Conservation (phyloP, 1,140 invertebrate species). For the Lordiphosa stackelbergi region DNA sequence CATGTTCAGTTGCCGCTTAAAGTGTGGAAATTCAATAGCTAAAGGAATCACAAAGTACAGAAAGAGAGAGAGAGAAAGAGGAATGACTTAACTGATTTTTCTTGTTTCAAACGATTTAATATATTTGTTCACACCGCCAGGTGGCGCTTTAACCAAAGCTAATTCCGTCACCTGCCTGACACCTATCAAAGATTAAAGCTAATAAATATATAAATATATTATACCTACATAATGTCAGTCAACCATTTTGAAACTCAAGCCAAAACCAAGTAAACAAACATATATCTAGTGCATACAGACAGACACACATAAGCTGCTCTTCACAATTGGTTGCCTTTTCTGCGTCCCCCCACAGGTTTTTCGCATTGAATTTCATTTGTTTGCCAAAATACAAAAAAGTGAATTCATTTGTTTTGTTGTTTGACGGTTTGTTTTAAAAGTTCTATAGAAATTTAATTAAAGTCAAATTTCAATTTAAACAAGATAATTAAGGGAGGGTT, state of each 20-base stretch:
- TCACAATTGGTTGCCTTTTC: constrained; percentile 58
- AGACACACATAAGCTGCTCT: constrained; percentile 21
- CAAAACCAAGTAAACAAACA: constrained; percentile 39
- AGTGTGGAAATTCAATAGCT: constrained; percentile 22
- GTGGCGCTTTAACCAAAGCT: too few species aligned
- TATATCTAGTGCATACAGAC: constrained; percentile 9
- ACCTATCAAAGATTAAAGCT: constrained; percentile 23
- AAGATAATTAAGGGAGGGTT: constrained; percentile 37
- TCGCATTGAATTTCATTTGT: constrained; percentile 47
- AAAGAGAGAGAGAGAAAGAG: too few species aligned
- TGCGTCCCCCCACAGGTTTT: constrained; percentile 5
- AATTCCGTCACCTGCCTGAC: constrained; percentile 2
- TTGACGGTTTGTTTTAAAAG: constrained; percentile 3
- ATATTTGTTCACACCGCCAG: too few species aligned
- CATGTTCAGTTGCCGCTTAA: constrained; percentile 15
- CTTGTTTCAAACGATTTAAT: too few species aligned
- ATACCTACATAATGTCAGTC: constrained; percentile 15
- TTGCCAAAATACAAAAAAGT: constrained; percentile 14
- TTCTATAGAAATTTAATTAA: constrained; percentile 51
- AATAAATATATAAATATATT: constrained; percentile 6
- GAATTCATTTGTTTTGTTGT: constrained; percentile 6
- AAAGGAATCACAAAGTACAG: too few species aligned
- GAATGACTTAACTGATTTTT: too few species aligned
- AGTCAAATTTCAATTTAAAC: constrained; percentile 30
- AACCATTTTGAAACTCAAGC: constrained; percentile 51